Evolutionary conservation across 2,888 invertebrate species (phyloP).

Genomic region (Hetaerina titia): DNA sequence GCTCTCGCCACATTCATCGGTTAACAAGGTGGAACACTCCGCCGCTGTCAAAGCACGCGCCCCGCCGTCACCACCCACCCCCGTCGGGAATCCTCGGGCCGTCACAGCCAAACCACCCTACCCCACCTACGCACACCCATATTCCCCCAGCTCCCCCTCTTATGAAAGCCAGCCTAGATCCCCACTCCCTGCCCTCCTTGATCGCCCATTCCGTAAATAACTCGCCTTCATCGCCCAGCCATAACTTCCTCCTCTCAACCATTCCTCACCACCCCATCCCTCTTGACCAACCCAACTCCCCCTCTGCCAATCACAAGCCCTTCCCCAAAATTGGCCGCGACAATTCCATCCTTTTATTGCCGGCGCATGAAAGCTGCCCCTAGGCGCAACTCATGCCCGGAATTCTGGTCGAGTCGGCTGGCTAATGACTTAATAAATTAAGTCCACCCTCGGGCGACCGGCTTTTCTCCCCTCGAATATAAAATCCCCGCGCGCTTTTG

Average conservation of each 20-base stretch:
- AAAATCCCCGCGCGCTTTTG: background rate
- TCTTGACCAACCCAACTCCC: background rate
- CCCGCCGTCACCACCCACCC: too few relatives aligned
- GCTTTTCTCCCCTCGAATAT: background rate
- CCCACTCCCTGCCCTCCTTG: background rate
- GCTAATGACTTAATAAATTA: constrained; percentile 32
- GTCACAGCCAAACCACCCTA: too few relatives aligned
- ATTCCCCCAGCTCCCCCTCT: background rate
- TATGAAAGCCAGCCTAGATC: too few relatives aligned
- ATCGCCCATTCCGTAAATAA: constrained; percentile 30
- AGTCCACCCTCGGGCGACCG: background rate
- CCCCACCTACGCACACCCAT: too few relatives aligned
- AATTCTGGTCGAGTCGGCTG: background rate
- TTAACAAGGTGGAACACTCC: too few relatives aligned
- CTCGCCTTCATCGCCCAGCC: background rate
- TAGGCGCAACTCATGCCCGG: background rate
- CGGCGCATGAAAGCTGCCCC: constrained; percentile 13
- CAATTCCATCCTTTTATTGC: constrained; percentile 33
- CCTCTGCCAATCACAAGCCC: constrained; percentile 10
- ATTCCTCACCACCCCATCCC: background rate
- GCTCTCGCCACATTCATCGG: too few relatives aligned
- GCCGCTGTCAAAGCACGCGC: background rate
- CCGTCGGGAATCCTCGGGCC: too few relatives aligned
- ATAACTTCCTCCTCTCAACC: background rate
- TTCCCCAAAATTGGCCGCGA: background rate